These are phyloP conservation scores for Sycophila sp. DNA, from an alignment of 1,140 invertebrate genomes.

Conservation along the genomic window DNA sequence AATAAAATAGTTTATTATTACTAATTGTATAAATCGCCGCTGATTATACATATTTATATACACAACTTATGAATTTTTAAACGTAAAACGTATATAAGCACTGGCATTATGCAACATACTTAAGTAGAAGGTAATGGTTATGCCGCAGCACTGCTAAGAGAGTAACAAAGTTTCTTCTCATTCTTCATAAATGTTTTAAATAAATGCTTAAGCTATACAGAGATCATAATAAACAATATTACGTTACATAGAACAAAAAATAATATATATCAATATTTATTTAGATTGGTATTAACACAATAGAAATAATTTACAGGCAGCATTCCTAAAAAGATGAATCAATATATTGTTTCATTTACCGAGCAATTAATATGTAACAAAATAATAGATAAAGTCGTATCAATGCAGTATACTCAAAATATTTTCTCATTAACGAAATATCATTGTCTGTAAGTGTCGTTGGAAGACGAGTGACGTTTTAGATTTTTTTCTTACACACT, in stretches of 20 bases:
- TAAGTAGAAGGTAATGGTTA: too few species aligned
- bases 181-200: background rate
- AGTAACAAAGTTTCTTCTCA: too few species aligned
- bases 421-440: background rate
- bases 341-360: background rate
- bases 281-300: background rate
- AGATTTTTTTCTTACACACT: background rate
- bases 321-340: background rate
- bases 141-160: too few species aligned
- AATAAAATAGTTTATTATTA: slow-evolving; percentile 1
- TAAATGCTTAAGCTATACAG: background rate
- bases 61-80: background rate
- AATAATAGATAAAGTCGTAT: background rate
- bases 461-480: too few species aligned
- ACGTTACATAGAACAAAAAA: background rate
- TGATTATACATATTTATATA: background rate
- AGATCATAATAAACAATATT: slow-evolving; percentile 4
- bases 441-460: too few species aligned
- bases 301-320: background rate
- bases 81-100: background rate
- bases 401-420: background rate
- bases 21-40: background rate
- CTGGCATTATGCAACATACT: background rate
- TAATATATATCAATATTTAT: background rate
- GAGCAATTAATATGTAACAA: background rate